Conservation (phyloP, 1,140 invertebrate species). For the Caenorhabditis inopinata region DNA sequence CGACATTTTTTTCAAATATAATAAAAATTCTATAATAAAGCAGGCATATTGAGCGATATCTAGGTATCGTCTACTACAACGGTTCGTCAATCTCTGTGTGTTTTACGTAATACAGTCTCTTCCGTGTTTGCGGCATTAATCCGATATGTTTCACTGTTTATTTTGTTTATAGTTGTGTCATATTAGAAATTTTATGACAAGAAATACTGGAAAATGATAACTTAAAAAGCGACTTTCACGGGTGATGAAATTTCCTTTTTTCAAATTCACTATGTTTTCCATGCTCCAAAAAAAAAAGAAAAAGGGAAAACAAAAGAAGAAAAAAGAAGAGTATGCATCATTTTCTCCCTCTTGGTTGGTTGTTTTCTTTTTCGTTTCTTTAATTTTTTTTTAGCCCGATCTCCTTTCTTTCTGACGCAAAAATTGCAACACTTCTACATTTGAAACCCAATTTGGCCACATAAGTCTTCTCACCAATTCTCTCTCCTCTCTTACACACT, state of each 20-base stretch:
- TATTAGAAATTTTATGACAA: neutral
- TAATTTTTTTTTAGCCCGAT: neutral
- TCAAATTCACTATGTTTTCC: too few relatives aligned
- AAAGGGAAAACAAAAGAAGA: neutral
- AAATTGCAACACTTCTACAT: constrained; percentile 20
- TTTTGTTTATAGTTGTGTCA: neutral
- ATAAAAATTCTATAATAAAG: too few relatives aligned
- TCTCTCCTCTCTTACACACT: neutral
- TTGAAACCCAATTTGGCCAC: constrained; percentile 6
- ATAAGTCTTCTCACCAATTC: neutral
- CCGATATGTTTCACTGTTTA: neutral
- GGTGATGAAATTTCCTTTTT: too few relatives aligned
- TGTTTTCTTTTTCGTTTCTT: neutral
- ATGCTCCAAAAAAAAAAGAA: neutral
- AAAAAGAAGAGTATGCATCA: neutral
- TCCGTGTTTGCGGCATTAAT: neutral
- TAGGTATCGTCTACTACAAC: neutral
- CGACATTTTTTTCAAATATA: too few relatives aligned
- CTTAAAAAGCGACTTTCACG: too few relatives aligned
- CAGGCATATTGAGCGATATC: too few relatives aligned
- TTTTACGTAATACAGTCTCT: neutral
- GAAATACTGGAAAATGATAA: neutral
- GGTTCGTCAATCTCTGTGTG: neutral
- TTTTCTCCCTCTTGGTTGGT: too few relatives aligned
- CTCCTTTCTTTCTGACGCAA: neutral